A percentile compares a stretch with the other conserved stretches of the same genome.
Conservation (phyloP, 2,113 vertebrate species). For the Pituophis catenifer region DNA sequence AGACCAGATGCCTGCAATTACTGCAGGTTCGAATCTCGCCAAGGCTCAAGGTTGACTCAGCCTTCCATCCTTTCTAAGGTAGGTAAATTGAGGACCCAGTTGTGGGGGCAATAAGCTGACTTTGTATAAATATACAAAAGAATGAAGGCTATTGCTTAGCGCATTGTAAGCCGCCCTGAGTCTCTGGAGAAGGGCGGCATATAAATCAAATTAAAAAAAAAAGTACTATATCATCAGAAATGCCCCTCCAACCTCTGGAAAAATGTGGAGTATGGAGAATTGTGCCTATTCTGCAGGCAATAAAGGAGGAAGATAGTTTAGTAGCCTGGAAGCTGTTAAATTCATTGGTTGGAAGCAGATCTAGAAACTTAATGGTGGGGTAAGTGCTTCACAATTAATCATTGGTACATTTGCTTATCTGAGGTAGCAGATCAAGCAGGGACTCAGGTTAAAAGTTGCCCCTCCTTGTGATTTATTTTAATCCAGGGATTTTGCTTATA, state of each 20-base stretch:
- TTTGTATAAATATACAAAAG: no score
- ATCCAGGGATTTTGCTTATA: conserved; percentile 21
- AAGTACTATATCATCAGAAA: neutral
- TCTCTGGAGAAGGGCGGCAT: no score
- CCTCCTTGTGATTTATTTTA: conserved; percentile 35
- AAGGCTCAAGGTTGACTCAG: no score
- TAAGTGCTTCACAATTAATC: neutral
- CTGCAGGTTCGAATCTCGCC: no score
- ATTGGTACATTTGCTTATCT: conserved; percentile 36
- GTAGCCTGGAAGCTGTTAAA: neutral
- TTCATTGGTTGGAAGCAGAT: neutral
- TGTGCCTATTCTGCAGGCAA: neutral
- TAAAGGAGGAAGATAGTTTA: conserved; percentile 2
- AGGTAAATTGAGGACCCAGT: no score
- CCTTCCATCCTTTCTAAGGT: no score
- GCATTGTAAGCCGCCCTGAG: no score
- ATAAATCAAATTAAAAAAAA: no score
- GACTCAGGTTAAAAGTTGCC: neutral
- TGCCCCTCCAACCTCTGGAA: neutral
- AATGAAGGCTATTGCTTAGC: no score
- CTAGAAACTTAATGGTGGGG: neutral
- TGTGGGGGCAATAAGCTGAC: no score
- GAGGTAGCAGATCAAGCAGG: neutral
- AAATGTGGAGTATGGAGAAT: neutral
- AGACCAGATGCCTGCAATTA: no score